phyloP scores from a whole-genome alignment of 2,888 invertebrate species.

The Eupithecia pulchellata region DNA sequence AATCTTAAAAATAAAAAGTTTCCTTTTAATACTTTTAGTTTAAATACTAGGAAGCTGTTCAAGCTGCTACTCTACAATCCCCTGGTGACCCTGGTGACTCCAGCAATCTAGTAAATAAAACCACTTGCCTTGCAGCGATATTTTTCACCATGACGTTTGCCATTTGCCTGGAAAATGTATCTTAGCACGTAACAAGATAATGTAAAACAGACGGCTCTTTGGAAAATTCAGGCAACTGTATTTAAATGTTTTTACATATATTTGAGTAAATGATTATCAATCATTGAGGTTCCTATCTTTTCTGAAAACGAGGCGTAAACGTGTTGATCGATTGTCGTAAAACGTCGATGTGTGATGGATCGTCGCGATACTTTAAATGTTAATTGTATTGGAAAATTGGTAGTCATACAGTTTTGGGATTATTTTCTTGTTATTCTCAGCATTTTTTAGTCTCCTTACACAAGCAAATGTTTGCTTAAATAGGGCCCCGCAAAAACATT shows the following conservation, averaged over 20 bases:
- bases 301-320: neutral
- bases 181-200: neutral
- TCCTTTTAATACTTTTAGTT: neutral
- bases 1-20: neutral
- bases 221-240: neutral
- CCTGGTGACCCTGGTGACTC: neutral
- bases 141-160: neutral
- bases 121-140: neutral
- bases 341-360: conserved; percentile 10
- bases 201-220: neutral
- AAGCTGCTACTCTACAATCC: neutral
- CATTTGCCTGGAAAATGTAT: neutral
- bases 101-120: neutral
- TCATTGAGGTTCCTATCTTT: neutral
- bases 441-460: too few relatives aligned
- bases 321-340: conserved; percentile 12
- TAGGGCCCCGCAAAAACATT: too few relatives aligned
- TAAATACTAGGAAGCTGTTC: neutral
- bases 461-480: too few relatives aligned
- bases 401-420: neutral
- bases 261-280: neutral
- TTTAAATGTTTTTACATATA: neutral
- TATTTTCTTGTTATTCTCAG: neutral
- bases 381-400: conserved; percentile 2
- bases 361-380: neutral